A percentile compares a stretch with the other conserved stretches of the same genome.
Conservation (phyloP, 2,888 invertebrate genomes). For the Drepanosiphum platanoidis region DNA sequence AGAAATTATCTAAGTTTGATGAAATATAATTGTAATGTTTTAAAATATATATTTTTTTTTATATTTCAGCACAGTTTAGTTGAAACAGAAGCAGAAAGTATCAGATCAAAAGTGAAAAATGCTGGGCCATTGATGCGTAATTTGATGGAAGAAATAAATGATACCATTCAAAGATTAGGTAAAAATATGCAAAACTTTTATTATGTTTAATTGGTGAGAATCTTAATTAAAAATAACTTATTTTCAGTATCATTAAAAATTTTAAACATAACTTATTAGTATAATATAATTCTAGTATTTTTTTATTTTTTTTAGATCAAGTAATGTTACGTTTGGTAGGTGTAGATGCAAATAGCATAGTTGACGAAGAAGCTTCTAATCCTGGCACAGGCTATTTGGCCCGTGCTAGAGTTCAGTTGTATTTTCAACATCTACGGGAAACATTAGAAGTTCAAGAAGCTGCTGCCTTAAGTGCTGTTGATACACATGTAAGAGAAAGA, state of each 20-base stretch:
- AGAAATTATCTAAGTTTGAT: neutral
- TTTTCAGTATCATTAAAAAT: too few species aligned
- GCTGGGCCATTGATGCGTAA: slow-evolving; percentile 70
- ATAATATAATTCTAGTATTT: too few species aligned
- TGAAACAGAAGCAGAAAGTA: slow-evolving; percentile 71
- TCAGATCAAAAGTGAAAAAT: slow-evolving; percentile 69
- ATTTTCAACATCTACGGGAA: slow-evolving; percentile 70
- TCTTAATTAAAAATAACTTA: too few species aligned
- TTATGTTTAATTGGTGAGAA: too few species aligned
- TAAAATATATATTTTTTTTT: slow-evolving; percentile 7
- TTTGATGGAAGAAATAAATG: slow-evolving; percentile 71
- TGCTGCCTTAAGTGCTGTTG: slow-evolving; percentile 70
- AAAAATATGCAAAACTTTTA: neutral
- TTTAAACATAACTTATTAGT: too few species aligned
- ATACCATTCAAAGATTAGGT: slow-evolving; percentile 68
- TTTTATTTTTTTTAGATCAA: slow-evolving; percentile 66
- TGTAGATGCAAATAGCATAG: slow-evolving; percentile 64
- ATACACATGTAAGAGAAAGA: slow-evolving; percentile 71
- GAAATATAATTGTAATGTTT: slow-evolving; percentile 1
- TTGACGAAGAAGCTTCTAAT: slow-evolving; percentile 62
- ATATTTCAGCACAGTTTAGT: slow-evolving; percentile 69
- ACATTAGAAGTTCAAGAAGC: slow-evolving; percentile 70
- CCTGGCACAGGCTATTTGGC: slow-evolving; percentile 68
- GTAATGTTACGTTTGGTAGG: slow-evolving; percentile 66
- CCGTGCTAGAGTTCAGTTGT: slow-evolving; percentile 68